Evolutionary conservation across 2,888 invertebrate species (phyloP).

Genomic region (Chironomus riparius): DNA sequence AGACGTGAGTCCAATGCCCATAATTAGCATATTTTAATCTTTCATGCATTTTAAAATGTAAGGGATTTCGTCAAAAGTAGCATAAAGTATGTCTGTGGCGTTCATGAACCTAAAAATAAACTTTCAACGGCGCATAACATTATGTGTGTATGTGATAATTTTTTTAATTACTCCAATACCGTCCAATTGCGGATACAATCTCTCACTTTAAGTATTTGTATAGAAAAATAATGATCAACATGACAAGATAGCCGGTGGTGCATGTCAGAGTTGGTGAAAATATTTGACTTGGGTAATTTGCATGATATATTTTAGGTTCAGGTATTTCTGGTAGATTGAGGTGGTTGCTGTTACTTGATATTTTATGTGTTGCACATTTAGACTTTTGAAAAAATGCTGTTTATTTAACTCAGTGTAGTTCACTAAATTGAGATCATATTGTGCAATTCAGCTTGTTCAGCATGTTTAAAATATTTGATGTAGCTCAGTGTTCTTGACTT

Average conservation of each 20-base stretch:
- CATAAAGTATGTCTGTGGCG: not conserved
- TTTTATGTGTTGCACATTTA: no score
- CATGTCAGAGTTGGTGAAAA: not conserved
- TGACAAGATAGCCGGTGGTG: constrained; percentile 9
- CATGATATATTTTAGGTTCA: no score
- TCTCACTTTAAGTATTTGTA: not conserved
- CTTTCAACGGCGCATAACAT: not conserved
- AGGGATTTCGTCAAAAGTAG: not conserved
- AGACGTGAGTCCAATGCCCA: not conserved
- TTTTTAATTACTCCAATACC: not conserved
- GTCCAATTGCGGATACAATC: not conserved
- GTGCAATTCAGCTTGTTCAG: no score
- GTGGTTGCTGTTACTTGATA: no score
- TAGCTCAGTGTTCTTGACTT: no score
- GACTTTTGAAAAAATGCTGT: no score
- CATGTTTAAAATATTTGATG: no score
- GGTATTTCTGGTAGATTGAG: no score
- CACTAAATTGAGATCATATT: no score
- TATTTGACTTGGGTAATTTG: no score
- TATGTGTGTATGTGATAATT: constrained; percentile 2
- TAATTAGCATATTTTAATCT: constrained; percentile 24
- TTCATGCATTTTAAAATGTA: not conserved
- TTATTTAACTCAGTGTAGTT: no score
- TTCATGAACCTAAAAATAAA: not conserved
- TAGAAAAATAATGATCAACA: not conserved